Conservation (phyloP, 2,888 invertebrate genomes). For the Pseudanteris insignis region DNA sequence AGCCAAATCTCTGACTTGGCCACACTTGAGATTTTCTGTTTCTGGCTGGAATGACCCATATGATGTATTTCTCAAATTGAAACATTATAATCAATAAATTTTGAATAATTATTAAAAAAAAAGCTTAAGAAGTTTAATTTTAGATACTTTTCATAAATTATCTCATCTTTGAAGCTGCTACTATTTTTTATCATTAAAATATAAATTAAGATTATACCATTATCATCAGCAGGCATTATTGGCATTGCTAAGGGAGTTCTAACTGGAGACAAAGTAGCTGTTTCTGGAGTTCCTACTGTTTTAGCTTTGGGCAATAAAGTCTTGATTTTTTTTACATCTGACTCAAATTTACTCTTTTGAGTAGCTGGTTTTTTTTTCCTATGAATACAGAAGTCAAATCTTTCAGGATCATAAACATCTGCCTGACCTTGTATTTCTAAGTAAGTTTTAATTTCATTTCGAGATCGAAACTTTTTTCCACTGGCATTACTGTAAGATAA, state of each 20-base stretch:
- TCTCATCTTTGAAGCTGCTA: too few species aligned
- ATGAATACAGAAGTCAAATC: conserved; percentile 72
- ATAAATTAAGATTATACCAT: conserved; percentile 48
- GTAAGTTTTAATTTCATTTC: conserved; percentile 70
- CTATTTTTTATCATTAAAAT: too few species aligned
- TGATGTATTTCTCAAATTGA: too few species aligned
- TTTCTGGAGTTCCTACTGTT: conserved; percentile 40
- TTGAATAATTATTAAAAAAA: too few species aligned
- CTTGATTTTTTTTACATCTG: conserved; percentile 58
- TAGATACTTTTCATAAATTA: too few species aligned
- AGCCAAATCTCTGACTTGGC: too few species aligned
- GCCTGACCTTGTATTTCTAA: conserved; percentile 65
- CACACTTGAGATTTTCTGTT: too few species aligned
- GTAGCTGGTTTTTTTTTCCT: conserved; percentile 62
- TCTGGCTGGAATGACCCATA: too few species aligned
- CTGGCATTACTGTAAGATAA: conserved; percentile 67
- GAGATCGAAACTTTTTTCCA: conserved; percentile 72
- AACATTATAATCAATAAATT: too few species aligned
- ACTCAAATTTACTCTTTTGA: conserved; percentile 49
- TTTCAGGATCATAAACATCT: conserved; percentile 68
- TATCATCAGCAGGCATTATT: conserved; percentile 51
- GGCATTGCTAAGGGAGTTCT: conserved; percentile 36
- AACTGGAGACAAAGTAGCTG: conserved; percentile 24
- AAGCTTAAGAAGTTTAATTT: too few species aligned
- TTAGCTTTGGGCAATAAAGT: conserved; percentile 61